Base-by-base conservation (phyloP, 2,888 invertebrate genomes). In the Drosophila niveifrons region DNA sequence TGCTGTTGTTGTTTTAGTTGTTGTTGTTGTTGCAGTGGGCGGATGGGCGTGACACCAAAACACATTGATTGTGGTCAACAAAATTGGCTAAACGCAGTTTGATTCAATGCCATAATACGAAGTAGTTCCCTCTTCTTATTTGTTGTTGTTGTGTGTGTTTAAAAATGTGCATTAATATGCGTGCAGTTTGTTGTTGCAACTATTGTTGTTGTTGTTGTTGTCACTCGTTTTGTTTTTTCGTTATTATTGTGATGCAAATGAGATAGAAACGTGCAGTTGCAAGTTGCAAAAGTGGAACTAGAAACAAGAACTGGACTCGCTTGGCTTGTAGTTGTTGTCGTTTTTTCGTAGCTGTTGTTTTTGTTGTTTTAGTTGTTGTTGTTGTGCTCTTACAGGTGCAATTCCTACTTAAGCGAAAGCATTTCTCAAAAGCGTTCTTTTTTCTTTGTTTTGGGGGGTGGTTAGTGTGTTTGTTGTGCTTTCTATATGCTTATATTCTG, bases 21-120 rank as follows among this genome's bases (percentile, higher is more conserved):
- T 34, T 46, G 41, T 44, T 72, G 17, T 55, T 66, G 50, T 61
- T 58, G 56, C 23, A 18, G 31, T 56, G 57, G 56, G 63, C 59
- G 55, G 51, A n/a, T 47, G 63, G 75, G 66, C 63, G 51, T 61
- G 75, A 71, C 34, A 55, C 44, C 31, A 67, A 50, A 68, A 63
- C 78, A 75, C 80, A 72, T 79, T 80, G 78, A 79, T 56, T 69
- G 68, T 39, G 75, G 46, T 39, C 56, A 78, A 55, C 9, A 50
- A 58, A 46, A 34, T 56, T 56, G 46, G 23, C 56, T 23, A 23
- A 56, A 52, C 48, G 78, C 89, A 88, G 90, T 59, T 53, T 87
- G 89, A 88, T 90, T 86, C 48, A 88, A 62, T 90, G 88, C 68
- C 85, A 88, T 88, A 88, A 88, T 88, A 90, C 88, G 90, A 90